phyloP scores from a whole-genome alignment of 1,140 invertebrate species.

The Drosophila ambigua region DNA sequence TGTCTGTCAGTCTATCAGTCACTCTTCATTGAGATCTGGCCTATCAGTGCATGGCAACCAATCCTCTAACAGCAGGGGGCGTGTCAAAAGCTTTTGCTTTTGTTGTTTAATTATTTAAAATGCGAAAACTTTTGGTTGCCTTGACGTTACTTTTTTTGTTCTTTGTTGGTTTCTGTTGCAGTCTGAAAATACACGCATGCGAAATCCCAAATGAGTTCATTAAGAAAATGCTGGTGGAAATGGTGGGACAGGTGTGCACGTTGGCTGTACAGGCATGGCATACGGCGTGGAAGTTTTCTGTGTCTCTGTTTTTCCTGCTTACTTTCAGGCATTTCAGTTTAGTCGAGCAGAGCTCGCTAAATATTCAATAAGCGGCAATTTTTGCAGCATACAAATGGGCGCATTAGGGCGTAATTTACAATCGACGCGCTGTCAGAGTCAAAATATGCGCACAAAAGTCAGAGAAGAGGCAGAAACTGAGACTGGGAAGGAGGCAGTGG shows the following conservation, averaged over 20 bases:
- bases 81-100: constrained; percentile 18
- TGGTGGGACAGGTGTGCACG: constrained; percentile 11
- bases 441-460: constrained; percentile 61
- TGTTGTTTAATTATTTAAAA: constrained; percentile 77
- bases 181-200: constrained; percentile 60
- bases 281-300: constrained; percentile 5
- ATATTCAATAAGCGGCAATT: constrained; percentile 82
- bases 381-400: constrained; percentile 82
- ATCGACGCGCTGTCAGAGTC: constrained; percentile 58
- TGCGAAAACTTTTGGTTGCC: constrained; percentile 54
- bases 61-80: constrained; percentile 18
- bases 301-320: too few relatives aligned
- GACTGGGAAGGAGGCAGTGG: constrained; percentile 11
- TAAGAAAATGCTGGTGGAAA: constrained; percentile 41
- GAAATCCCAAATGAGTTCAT: constrained; percentile 81
- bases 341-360: constrained; percentile 53
- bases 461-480: constrained; percentile 12
- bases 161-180: neutral
- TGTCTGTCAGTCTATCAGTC: constrained; percentile 28
- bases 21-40: constrained; percentile 48
- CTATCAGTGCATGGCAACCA: constrained; percentile 30
- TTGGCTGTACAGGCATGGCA: neutral
- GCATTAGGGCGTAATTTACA: constrained; percentile 81
- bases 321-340: neutral
- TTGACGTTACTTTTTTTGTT: constrained; percentile 14